Evolutionary conservation across 2,797 vertebrate genomes (phyloP).

Genomic region (Danio kyathit): DNA sequence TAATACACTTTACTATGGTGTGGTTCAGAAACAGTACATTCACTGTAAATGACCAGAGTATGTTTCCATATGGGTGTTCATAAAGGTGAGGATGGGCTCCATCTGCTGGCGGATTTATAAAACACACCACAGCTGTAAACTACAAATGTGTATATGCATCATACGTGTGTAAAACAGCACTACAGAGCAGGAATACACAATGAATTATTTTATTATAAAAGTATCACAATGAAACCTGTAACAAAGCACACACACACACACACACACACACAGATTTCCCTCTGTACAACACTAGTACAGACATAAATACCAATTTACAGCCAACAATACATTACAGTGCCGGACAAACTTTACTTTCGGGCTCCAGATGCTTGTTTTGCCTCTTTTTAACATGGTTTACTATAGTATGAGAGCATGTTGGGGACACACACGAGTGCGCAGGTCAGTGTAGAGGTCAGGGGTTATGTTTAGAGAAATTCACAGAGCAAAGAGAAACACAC

Average conservation of each 20-base stretch:
- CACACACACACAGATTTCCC: constrained; percentile 25
- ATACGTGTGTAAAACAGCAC: not conserved
- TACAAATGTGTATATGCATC: not conserved
- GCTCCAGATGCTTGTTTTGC: constrained; percentile 15
- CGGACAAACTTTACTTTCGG: constrained; percentile 57
- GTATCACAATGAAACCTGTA: constrained; percentile 60
- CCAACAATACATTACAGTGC: constrained; percentile 50
- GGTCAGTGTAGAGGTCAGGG: constrained; percentile 10
- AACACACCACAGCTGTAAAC: not conserved
- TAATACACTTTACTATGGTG: too few species aligned
- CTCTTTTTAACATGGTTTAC: constrained; percentile 1
- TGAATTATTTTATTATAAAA: constrained; percentile 72
- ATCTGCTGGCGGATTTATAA: constrained; percentile 26
- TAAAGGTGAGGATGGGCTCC: not conserved
- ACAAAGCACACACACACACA: constrained; percentile 53
- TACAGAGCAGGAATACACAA: constrained; percentile 29
- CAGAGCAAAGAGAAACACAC: not conserved
- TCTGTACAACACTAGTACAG: constrained; percentile 64
- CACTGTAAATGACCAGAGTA: too few species aligned
- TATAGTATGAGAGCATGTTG: constrained; percentile 2
- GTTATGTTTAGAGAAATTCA: not conserved
- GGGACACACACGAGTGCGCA: not conserved
- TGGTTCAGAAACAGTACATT: too few species aligned
- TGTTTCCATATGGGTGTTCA: not conserved
- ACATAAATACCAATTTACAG: constrained; percentile 66